Evolutionary conservation across 2,888 invertebrate genomes (phyloP), one percentile per base, ranked within the genome.

Genomic region (Lepidocyrtinus sp.): DNA sequence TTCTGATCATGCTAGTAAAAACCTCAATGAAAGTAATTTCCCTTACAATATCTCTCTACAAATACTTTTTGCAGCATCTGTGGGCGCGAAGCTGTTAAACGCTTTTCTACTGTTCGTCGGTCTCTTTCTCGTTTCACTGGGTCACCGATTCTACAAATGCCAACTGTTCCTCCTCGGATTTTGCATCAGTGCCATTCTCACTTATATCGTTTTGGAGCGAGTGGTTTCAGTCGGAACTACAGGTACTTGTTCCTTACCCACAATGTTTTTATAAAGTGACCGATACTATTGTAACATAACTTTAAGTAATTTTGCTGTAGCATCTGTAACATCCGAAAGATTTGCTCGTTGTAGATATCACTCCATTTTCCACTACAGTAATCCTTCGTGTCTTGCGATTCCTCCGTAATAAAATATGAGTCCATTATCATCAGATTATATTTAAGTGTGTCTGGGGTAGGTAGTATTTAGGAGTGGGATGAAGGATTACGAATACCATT

Each of bases 141-240:
- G 94, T 2, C 93, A 93, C 87, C 89, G 90, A 63, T 92, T 90
- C 88, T 92, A 93, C 87, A 91, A 91, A 87, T 89, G 90, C 83
- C 92, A 92, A 87, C 90, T 92, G 89, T 92, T 92, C 86, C 84
- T 93, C 2, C 89, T 92, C 70, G 92, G 92, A n/a, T 90, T 91
- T 83, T 87, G 92, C 65, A 89, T 90, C 83, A 92, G 92, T 22
- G 89, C 90, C 24, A 87, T 92, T 12, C 86, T 92, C 21, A 90
- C 91, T 9, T 92, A 91, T 86, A 89, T 91, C 71, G 65, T 92
- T 22, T 64, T 88, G 67, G 75, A 84, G 59, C 81, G 87, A 62
- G 84, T 84, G 77, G 83, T 87, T 21, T 75, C 82, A 15, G 78
- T 87, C 19, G 81, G 76, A 36, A 80, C 74, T 63, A 67, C 85